These are phyloP conservation scores for Aphodius sticticus DNA, from an alignment of 2,888 invertebrate genomes.

Conservation along the genomic window DNA sequence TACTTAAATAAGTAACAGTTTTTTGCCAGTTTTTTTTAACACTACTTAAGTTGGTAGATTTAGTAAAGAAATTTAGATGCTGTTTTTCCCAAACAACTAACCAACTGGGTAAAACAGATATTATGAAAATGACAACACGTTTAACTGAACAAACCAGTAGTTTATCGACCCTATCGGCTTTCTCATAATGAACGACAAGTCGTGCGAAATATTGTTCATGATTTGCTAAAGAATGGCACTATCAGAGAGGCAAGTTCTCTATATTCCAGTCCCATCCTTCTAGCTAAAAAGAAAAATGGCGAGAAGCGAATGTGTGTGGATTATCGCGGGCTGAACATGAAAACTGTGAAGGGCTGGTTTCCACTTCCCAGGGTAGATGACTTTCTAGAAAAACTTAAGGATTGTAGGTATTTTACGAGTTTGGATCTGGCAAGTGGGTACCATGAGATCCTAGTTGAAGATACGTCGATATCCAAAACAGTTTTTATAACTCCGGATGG, in stretches of 20 bases:
- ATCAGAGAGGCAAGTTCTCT: conserved; percentile 39
- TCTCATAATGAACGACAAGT: conserved; percentile 42
- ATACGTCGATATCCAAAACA: conserved; percentile 40
- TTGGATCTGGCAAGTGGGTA: conserved; percentile 50
- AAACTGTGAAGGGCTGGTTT: too few species aligned
- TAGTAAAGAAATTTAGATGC: conserved; percentile 24
- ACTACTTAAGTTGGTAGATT: neutral
- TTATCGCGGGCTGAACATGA: conserved; percentile 38
- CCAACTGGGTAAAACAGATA: neutral
- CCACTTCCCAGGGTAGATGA: too few species aligned
- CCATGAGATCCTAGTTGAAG: conserved; percentile 49
- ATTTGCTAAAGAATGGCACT: conserved; percentile 41
- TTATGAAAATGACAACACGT: conserved; percentile 28
- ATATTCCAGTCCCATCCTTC: conserved; percentile 36
- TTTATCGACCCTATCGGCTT: conserved; percentile 48
- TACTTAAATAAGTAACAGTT: neutral
- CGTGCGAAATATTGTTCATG: conserved; percentile 41
- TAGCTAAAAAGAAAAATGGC: conserved; percentile 41
- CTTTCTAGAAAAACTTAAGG: too few species aligned
- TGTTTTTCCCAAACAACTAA: conserved; percentile 22
- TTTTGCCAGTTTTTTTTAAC: neutral
- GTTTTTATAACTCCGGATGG: conserved; percentile 48
- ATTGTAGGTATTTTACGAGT: conserved; percentile 43
- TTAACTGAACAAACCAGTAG: conserved; percentile 47
- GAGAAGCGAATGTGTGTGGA: conserved; percentile 42